phyloP scores from a whole-genome alignment of 2,888 invertebrate genomes.

The Podotricha telesiphe region DNA sequence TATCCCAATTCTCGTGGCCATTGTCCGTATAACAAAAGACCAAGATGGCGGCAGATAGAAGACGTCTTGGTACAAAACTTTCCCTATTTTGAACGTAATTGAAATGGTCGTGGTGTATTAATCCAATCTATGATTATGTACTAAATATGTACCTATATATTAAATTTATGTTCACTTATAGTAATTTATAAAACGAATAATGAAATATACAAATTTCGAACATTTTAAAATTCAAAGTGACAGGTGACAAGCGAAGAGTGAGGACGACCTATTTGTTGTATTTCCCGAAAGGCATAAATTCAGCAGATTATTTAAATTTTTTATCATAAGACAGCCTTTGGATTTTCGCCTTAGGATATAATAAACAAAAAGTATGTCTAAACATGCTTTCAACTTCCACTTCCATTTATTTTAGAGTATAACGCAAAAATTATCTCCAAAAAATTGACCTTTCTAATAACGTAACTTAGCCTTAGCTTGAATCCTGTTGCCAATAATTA shows the following conservation, averaged over 20 bases:
- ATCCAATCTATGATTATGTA: no score
- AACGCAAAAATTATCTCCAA: no score
- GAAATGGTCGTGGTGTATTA: constrained; percentile 13
- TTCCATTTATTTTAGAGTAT: no score
- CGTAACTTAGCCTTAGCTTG: no score
- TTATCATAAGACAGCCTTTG: constrained; percentile 13
- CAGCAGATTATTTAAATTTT: constrained; percentile 46
- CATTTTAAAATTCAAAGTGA: not conserved
- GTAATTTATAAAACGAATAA: not conserved
- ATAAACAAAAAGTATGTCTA: no score
- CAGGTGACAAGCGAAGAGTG: constrained; percentile 25
- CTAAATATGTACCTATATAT: no score
- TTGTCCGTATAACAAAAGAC: constrained; percentile 72
- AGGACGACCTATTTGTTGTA: constrained; percentile 60
- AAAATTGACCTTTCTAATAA: no score
- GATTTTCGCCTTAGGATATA: not conserved
- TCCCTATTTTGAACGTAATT: constrained; percentile 22
- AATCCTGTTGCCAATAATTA: no score
- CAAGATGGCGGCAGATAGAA: constrained; percentile 42
- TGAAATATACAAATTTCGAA: not conserved
- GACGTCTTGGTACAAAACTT: constrained; percentile 33
- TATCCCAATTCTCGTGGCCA: constrained; percentile 69
- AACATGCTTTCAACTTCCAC: no score
- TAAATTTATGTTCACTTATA: no score
- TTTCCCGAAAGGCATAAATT: constrained; percentile 53